A percentile compares a stretch with the other conserved stretches of the same genome.
Evolutionary conservation across 1,140 invertebrate species (phyloP).

Genomic region (Solenopsis fugax): DNA sequence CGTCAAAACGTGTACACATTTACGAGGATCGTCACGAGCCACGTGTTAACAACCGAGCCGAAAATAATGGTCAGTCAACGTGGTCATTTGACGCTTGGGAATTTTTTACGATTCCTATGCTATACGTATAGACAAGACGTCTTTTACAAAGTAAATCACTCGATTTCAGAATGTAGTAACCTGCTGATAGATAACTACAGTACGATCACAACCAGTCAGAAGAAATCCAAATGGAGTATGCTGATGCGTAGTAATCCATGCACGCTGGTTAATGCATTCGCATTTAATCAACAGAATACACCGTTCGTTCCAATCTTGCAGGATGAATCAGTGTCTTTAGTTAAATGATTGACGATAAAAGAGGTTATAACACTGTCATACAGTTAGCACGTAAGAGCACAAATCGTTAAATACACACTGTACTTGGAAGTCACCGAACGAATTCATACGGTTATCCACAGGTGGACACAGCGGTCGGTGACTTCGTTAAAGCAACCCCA

Average conservation of each 20-base stretch:
- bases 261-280: neutral
- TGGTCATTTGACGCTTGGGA: neutral
- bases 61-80: slow-evolving; percentile 9
- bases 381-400: slow-evolving; percentile 10
- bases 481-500: slow-evolving; percentile 60
- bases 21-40: slow-evolving; percentile 30
- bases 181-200: neutral
- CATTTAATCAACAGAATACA: slow-evolving; percentile 13
- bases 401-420: slow-evolving; percentile 39
- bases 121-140: neutral
- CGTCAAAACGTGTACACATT: slow-evolving; percentile 2
- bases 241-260: neutral
- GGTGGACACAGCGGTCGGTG: slow-evolving; percentile 53
- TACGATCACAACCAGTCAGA: neutral
- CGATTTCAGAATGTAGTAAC: neutral
- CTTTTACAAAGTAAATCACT: neutral
- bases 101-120: slow-evolving; percentile 20
- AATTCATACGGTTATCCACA: slow-evolving; percentile 64
- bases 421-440: slow-evolving; percentile 27
- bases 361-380: slow-evolving; percentile 9
- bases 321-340: slow-evolving; percentile 26
- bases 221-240: neutral
- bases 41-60: slow-evolving; percentile 43
- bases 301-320: neutral
- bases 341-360: neutral